phyloP scores from a whole-genome alignment of 1,140 invertebrate genomes.

The Argopecten irradians region DNA sequence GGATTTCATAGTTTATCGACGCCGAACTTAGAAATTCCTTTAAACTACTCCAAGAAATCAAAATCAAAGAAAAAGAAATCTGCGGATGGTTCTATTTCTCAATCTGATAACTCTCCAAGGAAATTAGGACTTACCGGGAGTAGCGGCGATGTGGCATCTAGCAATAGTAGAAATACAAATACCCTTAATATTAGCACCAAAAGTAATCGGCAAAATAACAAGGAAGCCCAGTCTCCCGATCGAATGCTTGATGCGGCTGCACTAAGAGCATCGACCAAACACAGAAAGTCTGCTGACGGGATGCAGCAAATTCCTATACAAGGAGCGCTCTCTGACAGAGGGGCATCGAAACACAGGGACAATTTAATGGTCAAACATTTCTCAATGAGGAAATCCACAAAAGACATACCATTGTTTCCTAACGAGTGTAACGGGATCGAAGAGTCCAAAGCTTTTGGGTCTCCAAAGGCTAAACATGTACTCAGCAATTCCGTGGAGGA shows the following conservation, averaged over 20 bases:
- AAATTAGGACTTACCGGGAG: constrained; percentile 5
- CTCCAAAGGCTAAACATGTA: constrained; percentile 43
- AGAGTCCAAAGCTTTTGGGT: constrained; percentile 41
- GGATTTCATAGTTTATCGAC: background rate
- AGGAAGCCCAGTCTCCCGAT: background rate
- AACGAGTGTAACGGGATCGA: constrained; percentile 48
- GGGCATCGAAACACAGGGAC: background rate
- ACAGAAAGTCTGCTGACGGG: background rate
- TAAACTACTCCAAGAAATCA: background rate
- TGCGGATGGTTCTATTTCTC: background rate
- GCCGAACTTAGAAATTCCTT: background rate
- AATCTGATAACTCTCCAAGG: constrained; percentile 1
- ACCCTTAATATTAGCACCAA: constrained; percentile 46
- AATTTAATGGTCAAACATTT: background rate
- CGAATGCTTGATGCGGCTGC: background rate
- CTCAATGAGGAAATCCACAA: constrained; percentile 29
- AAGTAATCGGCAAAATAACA: constrained; percentile 27
- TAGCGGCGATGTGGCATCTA: constrained; percentile 46
- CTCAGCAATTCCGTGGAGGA: constrained; percentile 49
- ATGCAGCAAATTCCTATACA: background rate
- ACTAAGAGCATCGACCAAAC: background rate
- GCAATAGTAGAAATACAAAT: constrained; percentile 54
- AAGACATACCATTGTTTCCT: constrained; percentile 50
- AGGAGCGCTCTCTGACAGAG: background rate
- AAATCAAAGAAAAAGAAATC: background rate